Evolutionary conservation across 2,797 vertebrate genomes (phyloP).

Genomic region (Remorina albescens): DNA sequence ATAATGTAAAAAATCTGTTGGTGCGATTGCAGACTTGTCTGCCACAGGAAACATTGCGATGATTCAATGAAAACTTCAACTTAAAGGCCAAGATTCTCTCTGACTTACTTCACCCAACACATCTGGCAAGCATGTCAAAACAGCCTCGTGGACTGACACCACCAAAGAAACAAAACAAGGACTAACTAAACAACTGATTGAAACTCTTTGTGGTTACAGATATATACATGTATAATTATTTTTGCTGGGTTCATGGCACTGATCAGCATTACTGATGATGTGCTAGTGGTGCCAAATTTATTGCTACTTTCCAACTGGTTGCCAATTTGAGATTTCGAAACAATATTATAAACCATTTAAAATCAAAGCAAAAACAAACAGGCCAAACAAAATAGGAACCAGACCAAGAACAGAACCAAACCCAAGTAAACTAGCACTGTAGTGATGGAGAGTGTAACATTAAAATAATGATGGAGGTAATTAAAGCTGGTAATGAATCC

Average conservation of each 20-base stretch:
- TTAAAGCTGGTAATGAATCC: neutral
- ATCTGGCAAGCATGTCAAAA: slow-evolving; percentile 33
- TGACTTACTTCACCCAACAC: slow-evolving; percentile 15
- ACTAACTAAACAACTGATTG: neutral
- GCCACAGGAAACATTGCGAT: slow-evolving; percentile 40
- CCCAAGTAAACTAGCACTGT: too few species aligned
- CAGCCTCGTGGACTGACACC: slow-evolving; percentile 9
- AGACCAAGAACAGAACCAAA: neutral
- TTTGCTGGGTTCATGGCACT: neutral
- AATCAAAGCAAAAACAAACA: neutral
- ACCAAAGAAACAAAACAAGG: slow-evolving; percentile 11
- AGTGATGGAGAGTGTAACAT: neutral
- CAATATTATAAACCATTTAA: neutral
- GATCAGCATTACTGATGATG: neutral
- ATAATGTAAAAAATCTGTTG: slow-evolving; percentile 66
- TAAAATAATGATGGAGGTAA: neutral
- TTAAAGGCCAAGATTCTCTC: slow-evolving; percentile 12
- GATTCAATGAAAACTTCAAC: slow-evolving; percentile 32
- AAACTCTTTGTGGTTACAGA: slow-evolving; percentile 6
- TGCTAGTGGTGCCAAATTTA: neutral
- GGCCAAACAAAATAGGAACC: neutral
- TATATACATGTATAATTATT: neutral
- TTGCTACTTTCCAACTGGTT: neutral
- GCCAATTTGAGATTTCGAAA: neutral
- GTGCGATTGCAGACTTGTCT: slow-evolving; percentile 11